Percentiles rank a stretch among this genome's conserved stretches.
phyloP scores from a whole-genome alignment of 2,113 vertebrate species.

The Sterrhoptilus dennistouni region DNA sequence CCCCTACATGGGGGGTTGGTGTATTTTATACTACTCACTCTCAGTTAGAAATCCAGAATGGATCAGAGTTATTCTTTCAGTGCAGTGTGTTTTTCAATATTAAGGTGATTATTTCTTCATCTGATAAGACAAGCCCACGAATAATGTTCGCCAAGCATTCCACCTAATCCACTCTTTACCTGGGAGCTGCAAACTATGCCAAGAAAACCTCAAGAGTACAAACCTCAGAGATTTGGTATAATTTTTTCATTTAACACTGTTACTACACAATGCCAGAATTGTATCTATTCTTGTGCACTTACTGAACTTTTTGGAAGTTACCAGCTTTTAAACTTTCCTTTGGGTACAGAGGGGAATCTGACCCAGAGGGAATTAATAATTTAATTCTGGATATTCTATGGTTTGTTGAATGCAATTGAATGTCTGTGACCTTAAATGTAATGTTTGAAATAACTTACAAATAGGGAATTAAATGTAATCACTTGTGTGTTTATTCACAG shows the following conservation, averaged over 20 bases:
- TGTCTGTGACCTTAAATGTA: background rate
- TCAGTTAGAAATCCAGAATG: background rate
- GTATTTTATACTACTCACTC: background rate
- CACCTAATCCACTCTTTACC: background rate
- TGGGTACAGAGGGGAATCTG: background rate
- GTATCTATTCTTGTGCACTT: background rate
- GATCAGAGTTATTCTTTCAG: background rate
- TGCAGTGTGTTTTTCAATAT: background rate
- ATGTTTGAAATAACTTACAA: background rate
- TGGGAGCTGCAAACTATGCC: background rate
- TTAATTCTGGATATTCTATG: background rate
- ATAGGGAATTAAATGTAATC: background rate
- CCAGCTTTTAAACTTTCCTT: background rate
- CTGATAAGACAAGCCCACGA: background rate
- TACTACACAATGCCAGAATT: background rate
- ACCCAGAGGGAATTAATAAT: background rate
- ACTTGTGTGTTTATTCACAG: background rate
- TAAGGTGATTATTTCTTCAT: background rate
- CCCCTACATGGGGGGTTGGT: background rate
- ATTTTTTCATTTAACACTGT: background rate
- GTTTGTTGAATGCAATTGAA: background rate
- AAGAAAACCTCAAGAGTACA: background rate
- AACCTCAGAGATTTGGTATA: background rate
- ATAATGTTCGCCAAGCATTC: background rate
- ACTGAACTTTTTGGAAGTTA: background rate